Evolutionary conservation across 1,140 invertebrate species (phyloP), one percentile per base, ranked within the genome.

Genomic region (Drosophila lini): DNA sequence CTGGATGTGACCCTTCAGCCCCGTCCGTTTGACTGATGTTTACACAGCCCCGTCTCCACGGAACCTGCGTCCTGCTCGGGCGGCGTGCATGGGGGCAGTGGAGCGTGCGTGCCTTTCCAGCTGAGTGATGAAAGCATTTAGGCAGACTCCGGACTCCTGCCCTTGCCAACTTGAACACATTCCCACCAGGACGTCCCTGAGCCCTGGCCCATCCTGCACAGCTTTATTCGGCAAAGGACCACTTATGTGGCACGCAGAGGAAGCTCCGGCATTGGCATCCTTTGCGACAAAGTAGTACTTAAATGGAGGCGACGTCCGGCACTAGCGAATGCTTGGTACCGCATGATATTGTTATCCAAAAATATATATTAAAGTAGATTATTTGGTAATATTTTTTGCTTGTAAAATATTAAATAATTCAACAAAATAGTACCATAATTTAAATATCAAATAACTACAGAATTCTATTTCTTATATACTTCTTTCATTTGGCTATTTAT

Each of bases 101-200:
- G 74, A 82, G 82, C 82, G 82, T 85, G 82, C 63, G 69, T 76
- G 61, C 58, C 82, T 79, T 85, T 85, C 82, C 82, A 85, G 82
- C 75, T 85, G 83, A 85, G 83, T 82, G 82, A 85, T 85, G 82
- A 85, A 85, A 85, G 79, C 82, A 85, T 85, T 85, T 85, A 88
- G 84, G 71, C 83, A 81, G 80, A 58, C 76, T 73, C 70, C 40
- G 34, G 19, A 11, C 38, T n/a, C 19, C 11, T 31, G 4, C 56
- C 15, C 25, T 28, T 5, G 3, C 25, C 5, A 15, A 40, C 15
- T 32, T 32, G 28, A 50, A 8, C 13, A 45, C 38, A 22, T 13
- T 38, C 55, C 42, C 55, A 38, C 16, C 36, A 7, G 40, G 34
- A 45, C 38, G n/a, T 19, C 16, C 40, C 38, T 5, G 7, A 9